Percentiles rank a stretch among this genome's conserved stretches.
Evolutionary conservation across 2,888 invertebrate genomes (phyloP).

Genomic region (Autographa pulchrina): DNA sequence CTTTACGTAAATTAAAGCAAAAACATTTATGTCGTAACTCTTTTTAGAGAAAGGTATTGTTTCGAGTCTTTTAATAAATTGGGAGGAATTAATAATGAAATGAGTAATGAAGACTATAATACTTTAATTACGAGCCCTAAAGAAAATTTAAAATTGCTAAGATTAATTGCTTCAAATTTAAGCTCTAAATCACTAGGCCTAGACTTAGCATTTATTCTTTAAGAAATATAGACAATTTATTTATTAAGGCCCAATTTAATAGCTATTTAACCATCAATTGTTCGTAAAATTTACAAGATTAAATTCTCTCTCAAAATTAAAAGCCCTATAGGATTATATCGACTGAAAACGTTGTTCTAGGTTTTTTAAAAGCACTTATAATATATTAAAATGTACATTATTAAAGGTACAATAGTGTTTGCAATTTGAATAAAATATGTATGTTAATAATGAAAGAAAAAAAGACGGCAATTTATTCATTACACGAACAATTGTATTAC

Average conservation of each 20-base stretch:
- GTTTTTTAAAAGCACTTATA: too few relatives aligned
- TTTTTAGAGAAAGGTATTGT: neutral
- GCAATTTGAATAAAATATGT: too few relatives aligned
- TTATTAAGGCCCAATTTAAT: neutral
- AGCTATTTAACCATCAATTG: neutral
- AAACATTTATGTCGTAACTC: neutral
- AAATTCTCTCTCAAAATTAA: too few relatives aligned
- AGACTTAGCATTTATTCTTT: neutral
- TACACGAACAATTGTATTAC: too few relatives aligned
- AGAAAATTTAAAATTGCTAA: neutral
- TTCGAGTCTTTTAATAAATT: neutral
- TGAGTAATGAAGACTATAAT: neutral
- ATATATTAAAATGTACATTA: too few relatives aligned
- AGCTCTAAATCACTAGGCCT: neutral
- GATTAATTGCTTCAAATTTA: neutral
- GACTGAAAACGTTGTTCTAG: too few relatives aligned
- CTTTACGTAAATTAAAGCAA: too few relatives aligned
- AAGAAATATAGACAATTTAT: neutral
- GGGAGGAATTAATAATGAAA: neutral
- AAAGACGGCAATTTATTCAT: too few relatives aligned
- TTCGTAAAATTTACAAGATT: neutral
- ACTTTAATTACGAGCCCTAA: neutral
- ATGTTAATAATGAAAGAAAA: too few relatives aligned
- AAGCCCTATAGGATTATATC: too few relatives aligned
- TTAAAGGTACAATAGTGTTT: too few relatives aligned